These are phyloP conservation scores for Aphrocallistes beatrix DNA, from an alignment of 37 sponge, comb jelly and placozoan genomes.

Conservation along the genomic window DNA sequence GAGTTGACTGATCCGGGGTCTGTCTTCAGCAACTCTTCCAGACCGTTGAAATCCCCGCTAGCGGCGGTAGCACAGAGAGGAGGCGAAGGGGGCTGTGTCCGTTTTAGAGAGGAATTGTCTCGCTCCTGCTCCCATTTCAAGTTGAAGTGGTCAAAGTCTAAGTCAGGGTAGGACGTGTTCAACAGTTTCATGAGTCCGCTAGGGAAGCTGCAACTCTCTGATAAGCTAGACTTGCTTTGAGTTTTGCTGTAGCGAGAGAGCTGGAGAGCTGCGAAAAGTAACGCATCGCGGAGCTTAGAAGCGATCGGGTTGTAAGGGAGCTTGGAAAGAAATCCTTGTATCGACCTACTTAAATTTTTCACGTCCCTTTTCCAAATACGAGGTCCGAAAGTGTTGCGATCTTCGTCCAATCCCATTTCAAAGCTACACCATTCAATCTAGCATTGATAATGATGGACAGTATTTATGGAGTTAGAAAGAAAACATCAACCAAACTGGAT, in stretches of 20 bases:
- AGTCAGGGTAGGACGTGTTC: not conserved
- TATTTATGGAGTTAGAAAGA: too few species aligned
- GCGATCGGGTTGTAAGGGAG: not conserved
- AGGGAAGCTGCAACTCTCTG: not conserved
- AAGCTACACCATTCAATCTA: too few species aligned
- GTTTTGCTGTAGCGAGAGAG: not conserved
- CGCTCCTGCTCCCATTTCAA: not conserved
- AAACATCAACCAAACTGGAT: too few species aligned
- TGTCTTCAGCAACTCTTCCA: not conserved
- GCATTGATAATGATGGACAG: too few species aligned
- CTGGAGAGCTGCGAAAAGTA: not conserved
- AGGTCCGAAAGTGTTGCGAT: not conserved
- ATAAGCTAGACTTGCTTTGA: not conserved
- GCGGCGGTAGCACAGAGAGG: not conserved
- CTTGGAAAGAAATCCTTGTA: not conserved
- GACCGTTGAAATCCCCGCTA: not conserved
- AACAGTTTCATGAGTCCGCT: not conserved
- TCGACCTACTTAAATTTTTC: not conserved
- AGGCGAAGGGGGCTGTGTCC: not conserved
- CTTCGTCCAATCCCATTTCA: constrained; percentile 6
- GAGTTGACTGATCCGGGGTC: not conserved
- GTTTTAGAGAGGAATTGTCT: not conserved
- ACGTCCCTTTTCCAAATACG: not conserved
- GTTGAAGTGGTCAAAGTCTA: not conserved
- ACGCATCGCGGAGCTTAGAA: not conserved